Evolutionary conservation across 2,888 invertebrate species (phyloP).

Genomic region (Calliopum simillimum): DNA sequence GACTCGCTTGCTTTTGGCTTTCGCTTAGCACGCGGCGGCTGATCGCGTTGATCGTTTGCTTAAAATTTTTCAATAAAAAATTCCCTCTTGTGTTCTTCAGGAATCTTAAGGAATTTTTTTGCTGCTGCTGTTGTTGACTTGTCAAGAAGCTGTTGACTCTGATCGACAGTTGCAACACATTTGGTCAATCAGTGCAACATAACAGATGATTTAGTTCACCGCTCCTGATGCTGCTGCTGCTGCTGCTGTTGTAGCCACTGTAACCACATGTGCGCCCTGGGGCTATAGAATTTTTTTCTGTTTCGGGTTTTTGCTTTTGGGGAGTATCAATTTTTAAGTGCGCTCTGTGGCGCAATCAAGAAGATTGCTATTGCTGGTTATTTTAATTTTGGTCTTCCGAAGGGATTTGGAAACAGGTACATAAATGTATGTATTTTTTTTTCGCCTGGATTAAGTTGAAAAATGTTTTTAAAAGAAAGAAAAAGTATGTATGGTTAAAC

Average conservation of each 20-base stretch:
- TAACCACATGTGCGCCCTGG: slow-evolving; percentile 20
- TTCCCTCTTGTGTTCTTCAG: neutral
- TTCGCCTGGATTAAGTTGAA: too few relatives aligned
- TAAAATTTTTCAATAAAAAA: neutral
- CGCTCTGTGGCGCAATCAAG: slow-evolving; percentile 23
- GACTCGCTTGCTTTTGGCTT: slow-evolving; percentile 28
- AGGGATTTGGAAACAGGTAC: too few relatives aligned
- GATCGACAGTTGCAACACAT: slow-evolving; percentile 31
- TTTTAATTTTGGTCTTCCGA: slow-evolving; percentile 8
- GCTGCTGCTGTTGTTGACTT: slow-evolving; percentile 15
- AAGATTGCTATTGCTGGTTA: slow-evolving; percentile 17
- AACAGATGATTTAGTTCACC: slow-evolving; percentile 18
- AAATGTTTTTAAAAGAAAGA: too few relatives aligned
- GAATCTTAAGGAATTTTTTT: slow-evolving; percentile 7
- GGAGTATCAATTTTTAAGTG: slow-evolving; percentile 4
- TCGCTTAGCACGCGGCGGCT: slow-evolving; percentile 38
- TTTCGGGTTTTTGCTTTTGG: neutral
- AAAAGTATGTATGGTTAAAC: too few relatives aligned
- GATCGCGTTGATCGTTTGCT: slow-evolving; percentile 10
- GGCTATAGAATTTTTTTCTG: slow-evolving; percentile 3
- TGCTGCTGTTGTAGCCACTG: neutral
- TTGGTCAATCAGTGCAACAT: slow-evolving; percentile 7
- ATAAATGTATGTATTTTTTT: too few relatives aligned
- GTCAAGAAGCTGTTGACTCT: slow-evolving; percentile 15
- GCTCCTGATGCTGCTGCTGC: too few relatives aligned